Evolutionary conservation across 2,888 invertebrate species (phyloP).

Genomic region (Hirtodrosophila cameraria): DNA sequence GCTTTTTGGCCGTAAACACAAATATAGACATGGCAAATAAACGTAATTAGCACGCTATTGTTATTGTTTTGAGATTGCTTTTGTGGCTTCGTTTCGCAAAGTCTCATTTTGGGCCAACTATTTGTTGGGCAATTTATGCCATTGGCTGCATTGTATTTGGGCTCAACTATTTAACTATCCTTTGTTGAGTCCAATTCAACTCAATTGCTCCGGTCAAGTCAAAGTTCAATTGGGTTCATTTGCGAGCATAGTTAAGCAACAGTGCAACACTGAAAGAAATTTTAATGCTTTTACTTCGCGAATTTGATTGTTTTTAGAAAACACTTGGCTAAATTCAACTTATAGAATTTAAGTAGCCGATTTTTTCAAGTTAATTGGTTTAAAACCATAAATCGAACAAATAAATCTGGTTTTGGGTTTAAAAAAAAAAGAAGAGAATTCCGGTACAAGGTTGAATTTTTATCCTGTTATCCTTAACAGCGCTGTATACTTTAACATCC

Average conservation of each 20-base stretch:
- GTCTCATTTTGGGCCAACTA: constrained; percentile 27
- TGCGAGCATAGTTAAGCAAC: background rate
- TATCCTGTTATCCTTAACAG: too few relatives aligned
- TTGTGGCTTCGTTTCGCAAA: constrained; percentile 21
- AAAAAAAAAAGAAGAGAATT: too few relatives aligned
- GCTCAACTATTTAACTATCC: constrained; percentile 10
- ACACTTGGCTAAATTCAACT: too few relatives aligned
- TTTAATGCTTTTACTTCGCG: background rate
- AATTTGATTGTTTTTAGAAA: too few relatives aligned
- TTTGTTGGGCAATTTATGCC: constrained; percentile 54
- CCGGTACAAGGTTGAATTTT: too few relatives aligned
- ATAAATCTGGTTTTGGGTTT: too few relatives aligned
- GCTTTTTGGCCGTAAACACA: constrained; percentile 32
- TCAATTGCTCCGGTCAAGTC: background rate
- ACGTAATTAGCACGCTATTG: constrained; percentile 53
- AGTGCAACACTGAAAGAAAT: background rate
- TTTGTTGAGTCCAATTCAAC: constrained; percentile 2
- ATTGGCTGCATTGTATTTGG: constrained; percentile 17
- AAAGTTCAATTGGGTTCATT: constrained; percentile 17
- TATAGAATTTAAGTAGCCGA: too few relatives aligned
- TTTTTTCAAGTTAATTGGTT: too few relatives aligned
- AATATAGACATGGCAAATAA: constrained; percentile 24
- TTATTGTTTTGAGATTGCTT: constrained; percentile 45
- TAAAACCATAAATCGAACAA: too few relatives aligned
- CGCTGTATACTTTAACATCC: too few relatives aligned